Conservation (phyloP, 1,140 invertebrate species). For the Trichomalopsis sarcophagae region DNA sequence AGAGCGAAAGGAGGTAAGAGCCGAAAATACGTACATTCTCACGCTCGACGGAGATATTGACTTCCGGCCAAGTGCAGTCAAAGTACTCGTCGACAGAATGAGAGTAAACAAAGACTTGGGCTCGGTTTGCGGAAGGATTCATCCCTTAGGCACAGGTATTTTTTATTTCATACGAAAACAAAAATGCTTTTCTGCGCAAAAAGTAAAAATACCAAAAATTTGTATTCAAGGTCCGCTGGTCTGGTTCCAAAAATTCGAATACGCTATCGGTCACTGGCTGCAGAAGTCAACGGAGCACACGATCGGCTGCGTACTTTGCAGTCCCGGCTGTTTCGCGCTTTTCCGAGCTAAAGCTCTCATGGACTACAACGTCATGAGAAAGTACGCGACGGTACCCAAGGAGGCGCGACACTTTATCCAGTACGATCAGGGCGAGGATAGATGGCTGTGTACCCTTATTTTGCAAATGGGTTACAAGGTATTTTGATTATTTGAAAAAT, state of each 20-base stretch:
- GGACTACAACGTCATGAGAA: slow-evolving; percentile 93
- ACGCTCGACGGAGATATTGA: slow-evolving; percentile 97
- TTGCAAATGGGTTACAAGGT: slow-evolving; percentile 91
- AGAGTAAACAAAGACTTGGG: slow-evolving; percentile 92
- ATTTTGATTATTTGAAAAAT: not conserved
- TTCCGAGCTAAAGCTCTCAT: slow-evolving; percentile 92
- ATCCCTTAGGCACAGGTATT: slow-evolving; percentile 88
- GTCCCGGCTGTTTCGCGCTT: slow-evolving; percentile 94
- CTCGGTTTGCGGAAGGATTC: slow-evolving; percentile 94
- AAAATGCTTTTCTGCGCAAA: too few species aligned
- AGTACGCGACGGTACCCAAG: slow-evolving; percentile 87
- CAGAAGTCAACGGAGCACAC: slow-evolving; percentile 97
- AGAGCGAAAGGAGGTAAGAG: slow-evolving; percentile 82
- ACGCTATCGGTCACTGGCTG: slow-evolving; percentile 95
- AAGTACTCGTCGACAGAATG: slow-evolving; percentile 91
- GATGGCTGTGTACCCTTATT: slow-evolving; percentile 91
- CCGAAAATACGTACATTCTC: slow-evolving; percentile 92
- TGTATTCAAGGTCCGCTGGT: slow-evolving; percentile 85
- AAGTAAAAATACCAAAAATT: not conserved
- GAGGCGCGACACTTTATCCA: slow-evolving; percentile 92
- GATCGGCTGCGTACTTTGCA: slow-evolving; percentile 91
- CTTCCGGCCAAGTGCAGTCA: slow-evolving; percentile 90
- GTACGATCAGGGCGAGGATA: slow-evolving; percentile 93
- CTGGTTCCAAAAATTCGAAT: slow-evolving; percentile 96
- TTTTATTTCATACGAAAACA: too few species aligned